These are phyloP conservation scores for Rhinoptilus africanus DNA, from an alignment of 2,113 vertebrate genomes.

Conservation along the genomic window DNA sequence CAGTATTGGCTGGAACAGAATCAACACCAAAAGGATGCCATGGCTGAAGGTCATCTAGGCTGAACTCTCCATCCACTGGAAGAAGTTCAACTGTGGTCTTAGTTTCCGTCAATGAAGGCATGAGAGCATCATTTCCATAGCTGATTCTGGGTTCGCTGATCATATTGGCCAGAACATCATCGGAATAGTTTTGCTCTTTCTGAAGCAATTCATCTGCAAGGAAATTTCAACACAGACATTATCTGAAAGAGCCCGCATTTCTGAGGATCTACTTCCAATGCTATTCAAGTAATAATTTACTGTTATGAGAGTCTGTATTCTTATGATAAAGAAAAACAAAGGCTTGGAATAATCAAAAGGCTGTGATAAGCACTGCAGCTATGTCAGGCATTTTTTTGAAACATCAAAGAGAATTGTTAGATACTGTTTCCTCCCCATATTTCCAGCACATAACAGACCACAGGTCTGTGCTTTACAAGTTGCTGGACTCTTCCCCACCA, in stretches of 20 bases:
- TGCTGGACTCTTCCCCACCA: neutral
- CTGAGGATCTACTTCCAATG: neutral
- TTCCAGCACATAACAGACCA: neutral
- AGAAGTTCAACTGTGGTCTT: conserved; percentile 89
- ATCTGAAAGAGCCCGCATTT: neutral
- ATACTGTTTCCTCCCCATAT: neutral
- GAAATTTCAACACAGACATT: neutral
- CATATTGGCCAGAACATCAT: conserved; percentile 92
- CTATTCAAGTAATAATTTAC: neutral
- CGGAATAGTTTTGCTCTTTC: conserved; percentile 93
- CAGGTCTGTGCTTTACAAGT: neutral
- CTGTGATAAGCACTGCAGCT: neutral
- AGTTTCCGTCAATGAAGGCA: conserved; percentile 91
- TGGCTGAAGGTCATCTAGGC: conserved; percentile 87
- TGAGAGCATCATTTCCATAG: conserved; percentile 96
- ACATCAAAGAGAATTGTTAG: neutral
- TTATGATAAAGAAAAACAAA: neutral
- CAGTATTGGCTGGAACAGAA: conserved; percentile 91
- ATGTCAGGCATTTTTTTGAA: neutral
- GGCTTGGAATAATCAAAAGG: neutral
- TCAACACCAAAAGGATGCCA: conserved; percentile 93
- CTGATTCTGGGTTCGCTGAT: conserved; percentile 93
- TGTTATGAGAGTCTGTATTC: neutral
- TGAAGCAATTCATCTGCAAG: conserved; percentile 90
- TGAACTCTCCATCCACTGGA: conserved; percentile 85